Evolutionary conservation across 2,113 vertebrate species (phyloP).

Genomic region (Motacilla tschutschensis): DNA sequence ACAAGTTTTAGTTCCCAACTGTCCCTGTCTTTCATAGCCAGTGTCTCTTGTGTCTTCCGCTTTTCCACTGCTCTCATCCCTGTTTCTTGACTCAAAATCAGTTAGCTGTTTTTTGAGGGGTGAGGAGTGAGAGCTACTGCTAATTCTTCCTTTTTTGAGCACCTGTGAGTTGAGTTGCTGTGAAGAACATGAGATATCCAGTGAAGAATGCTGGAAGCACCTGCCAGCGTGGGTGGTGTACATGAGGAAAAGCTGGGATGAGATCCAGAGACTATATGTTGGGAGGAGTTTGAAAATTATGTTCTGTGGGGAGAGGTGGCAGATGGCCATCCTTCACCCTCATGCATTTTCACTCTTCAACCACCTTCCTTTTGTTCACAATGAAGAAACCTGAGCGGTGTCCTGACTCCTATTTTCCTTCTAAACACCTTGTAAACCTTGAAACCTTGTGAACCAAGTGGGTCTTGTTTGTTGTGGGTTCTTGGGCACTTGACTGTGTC

Average conservation of each 20-base stretch:
- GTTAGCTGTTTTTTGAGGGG: fast-evolving
- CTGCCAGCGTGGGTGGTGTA: neutral
- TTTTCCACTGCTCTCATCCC: neutral
- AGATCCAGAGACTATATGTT: neutral
- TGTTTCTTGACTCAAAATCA: neutral
- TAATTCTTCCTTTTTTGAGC: neutral
- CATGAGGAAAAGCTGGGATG: neutral
- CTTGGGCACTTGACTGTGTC: neutral
- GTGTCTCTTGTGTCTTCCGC: neutral
- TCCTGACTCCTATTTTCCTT: neutral
- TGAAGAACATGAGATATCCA: neutral
- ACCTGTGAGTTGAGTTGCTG: neutral
- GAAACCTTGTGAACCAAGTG: neutral
- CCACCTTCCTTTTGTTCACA: neutral
- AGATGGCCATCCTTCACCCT: neutral
- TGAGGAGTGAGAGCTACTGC: neutral
- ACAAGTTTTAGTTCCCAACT: neutral
- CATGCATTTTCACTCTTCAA: neutral
- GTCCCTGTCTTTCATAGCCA: neutral
- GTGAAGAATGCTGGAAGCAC: neutral
- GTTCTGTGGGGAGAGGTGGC: neutral
- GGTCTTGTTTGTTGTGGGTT: neutral
- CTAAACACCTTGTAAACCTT: neutral
- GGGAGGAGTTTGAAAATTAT: neutral
- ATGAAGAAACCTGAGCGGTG: neutral